Evolutionary conservation across 2,797 vertebrate genomes (phyloP).

Genomic region (Gallinago stenura): DNA sequence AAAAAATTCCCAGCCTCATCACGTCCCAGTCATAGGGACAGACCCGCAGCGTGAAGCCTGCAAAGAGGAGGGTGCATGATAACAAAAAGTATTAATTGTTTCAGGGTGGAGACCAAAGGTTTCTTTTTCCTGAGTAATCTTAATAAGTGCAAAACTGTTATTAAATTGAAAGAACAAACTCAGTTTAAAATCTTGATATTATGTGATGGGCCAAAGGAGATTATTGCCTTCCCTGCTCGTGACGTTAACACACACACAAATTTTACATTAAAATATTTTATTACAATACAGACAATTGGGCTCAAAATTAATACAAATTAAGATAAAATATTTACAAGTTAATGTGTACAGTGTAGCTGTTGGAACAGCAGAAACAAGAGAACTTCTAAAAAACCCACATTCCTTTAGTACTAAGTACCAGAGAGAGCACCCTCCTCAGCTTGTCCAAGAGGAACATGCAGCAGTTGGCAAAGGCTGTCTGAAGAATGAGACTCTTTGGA

Average conservation of each 20-base stretch:
- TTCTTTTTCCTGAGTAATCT: background rate
- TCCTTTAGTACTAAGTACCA: slow-evolving; percentile 37
- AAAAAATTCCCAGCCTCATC: background rate
- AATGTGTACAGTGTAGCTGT: slow-evolving; percentile 69
- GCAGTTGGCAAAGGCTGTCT: background rate
- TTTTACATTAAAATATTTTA: slow-evolving; percentile 82
- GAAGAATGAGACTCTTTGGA: background rate
- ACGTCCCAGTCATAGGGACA: background rate
- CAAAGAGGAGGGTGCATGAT: background rate
- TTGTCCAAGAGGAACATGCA: background rate
- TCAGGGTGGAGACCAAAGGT: background rate
- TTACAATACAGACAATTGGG: slow-evolving; percentile 76
- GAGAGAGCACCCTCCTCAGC: background rate
- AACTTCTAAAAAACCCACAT: slow-evolving; percentile 49
- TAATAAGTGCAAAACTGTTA: background rate
- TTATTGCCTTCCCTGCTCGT: background rate
- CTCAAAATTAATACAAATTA: slow-evolving; percentile 82
- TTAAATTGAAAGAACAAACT: background rate
- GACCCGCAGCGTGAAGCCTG: background rate
- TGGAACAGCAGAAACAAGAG: slow-evolving; percentile 56
- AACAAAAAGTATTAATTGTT: background rate
- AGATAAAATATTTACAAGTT: slow-evolving; percentile 80
- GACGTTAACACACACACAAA: background rate
- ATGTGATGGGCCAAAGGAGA: background rate
- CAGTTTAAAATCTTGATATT: background rate